Conservation (phyloP, 2,797 vertebrate genomes). For the Sphaeramia orbicularis region DNA sequence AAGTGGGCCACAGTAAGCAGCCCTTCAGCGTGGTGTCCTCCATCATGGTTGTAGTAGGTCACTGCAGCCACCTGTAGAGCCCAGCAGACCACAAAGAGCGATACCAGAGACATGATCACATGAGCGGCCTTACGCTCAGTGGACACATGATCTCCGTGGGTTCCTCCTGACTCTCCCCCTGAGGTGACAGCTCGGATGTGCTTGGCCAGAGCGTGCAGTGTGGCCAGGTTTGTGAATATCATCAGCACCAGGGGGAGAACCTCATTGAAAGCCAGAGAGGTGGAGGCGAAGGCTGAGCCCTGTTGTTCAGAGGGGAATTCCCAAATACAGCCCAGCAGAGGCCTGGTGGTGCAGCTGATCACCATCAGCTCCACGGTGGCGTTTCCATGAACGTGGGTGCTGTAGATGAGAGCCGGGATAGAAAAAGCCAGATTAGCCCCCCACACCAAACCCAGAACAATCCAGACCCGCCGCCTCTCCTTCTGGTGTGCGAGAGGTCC, state of each 20-base stretch:
- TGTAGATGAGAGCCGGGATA: constrained; percentile 83
- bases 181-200: constrained; percentile 82
- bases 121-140: constrained; percentile 84
- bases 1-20: constrained; percentile 86
- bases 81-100: constrained; percentile 87
- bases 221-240: constrained; percentile 84
- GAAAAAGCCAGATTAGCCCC: constrained; percentile 82
- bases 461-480: constrained; percentile 76
- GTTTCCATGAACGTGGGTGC: constrained; percentile 75
- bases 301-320: constrained; percentile 79
- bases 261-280: constrained; percentile 85
- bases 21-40: constrained; percentile 76
- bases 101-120: constrained; percentile 84
- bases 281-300: constrained; percentile 81
- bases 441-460: constrained; percentile 79
- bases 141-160: constrained; percentile 72
- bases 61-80: constrained; percentile 85
- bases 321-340: constrained; percentile 87
- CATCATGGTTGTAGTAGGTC: constrained; percentile 86
- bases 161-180: constrained; percentile 34
- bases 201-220: constrained; percentile 80
- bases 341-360: constrained; percentile 86
- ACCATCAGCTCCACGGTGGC: constrained; percentile 86
- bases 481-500: constrained; percentile 68
- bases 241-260: constrained; percentile 85